Percentiles rank a stretch among this genome's conserved stretches.
Conservation (phyloP, 2,113 vertebrate genomes). For the Mystacornis crossleyi region DNA sequence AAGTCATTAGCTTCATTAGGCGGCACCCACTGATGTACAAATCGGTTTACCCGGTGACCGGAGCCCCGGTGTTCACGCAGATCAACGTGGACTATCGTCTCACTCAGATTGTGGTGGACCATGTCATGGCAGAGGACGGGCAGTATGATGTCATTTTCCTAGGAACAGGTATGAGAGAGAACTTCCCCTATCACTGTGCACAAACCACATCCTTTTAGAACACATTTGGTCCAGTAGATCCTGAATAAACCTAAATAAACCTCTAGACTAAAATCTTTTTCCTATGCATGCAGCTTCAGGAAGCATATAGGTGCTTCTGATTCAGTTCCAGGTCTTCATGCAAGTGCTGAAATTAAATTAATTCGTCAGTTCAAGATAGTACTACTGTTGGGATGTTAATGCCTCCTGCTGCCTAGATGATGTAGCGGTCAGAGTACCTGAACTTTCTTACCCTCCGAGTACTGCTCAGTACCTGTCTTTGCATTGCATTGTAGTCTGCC, state of each 20-base stretch:
- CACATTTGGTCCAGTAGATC: background rate
- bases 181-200: background rate
- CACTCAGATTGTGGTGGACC: conserved; percentile 93
- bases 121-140: conserved; percentile 91
- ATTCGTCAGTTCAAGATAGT: background rate
- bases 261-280: background rate
- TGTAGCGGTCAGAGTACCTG: background rate
- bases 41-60: conserved; percentile 80
- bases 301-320: background rate
- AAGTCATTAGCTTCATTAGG: conserved; percentile 92
- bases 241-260: background rate
- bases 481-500: background rate
- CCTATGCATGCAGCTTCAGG: background rate
- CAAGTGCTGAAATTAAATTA: background rate
- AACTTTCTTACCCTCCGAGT: background rate
- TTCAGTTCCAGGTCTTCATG: background rate
- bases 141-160: conserved; percentile 97
- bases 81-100: conserved; percentile 90
- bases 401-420: background rate
- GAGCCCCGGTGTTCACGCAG: conserved; percentile 87
- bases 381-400: background rate
- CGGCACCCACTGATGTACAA: conserved; percentile 91
- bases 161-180: conserved; percentile 85
- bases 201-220: background rate
- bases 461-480: background rate